Evolutionary conservation across 2,888 invertebrate species (phyloP), one percentile per base, ranked within the genome.

Genomic region (Hipparchia sbordonii): DNA sequence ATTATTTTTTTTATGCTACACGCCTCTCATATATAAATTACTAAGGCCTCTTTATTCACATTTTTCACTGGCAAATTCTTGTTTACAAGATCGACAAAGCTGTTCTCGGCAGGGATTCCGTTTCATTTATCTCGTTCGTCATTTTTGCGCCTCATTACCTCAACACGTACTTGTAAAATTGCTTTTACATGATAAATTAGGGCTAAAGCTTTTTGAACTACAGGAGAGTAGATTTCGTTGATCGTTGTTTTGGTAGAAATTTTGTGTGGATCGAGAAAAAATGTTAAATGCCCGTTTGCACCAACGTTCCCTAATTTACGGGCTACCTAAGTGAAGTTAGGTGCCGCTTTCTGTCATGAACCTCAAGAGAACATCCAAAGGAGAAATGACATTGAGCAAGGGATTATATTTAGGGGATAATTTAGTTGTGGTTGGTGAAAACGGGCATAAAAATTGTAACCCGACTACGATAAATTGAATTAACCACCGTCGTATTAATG

Each of bases 81-180:
- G 54, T 70, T 70, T 70, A 62, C 70, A 56, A 63, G 62, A 63
- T 56, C 62, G 68, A 63, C 68, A 57, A 63, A 68, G 60, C 68
- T 68, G 62, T 68, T 68, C 56, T 56, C 67, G 68, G 48, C 62
- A 62, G 62, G 63, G 67, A 68, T 72, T 72, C 68, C 62, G 72
- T 68, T 63, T 74, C 67, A 68, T 73, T 63, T 72, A 72, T 72
- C 76, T 62, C 70, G 70, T 72, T 74, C 74, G 72, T 72, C 74
- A 72, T 67, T 71, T 71, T 72, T 69, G 39, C 74, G 76, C 70
- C 72, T 76, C 76, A 76, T 76, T 74, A 76, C 70, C 52, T 68
- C 46, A 70, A 60, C 69, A 39, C 62, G 70, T 63, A 54, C 61
- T 69, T 52, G 33, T 61, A 61, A 69, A 69, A 61, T 61, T 61